Evolutionary conservation across 2,797 vertebrate species (phyloP).

Genomic region (Hyperoplus lanceolatus): DNA sequence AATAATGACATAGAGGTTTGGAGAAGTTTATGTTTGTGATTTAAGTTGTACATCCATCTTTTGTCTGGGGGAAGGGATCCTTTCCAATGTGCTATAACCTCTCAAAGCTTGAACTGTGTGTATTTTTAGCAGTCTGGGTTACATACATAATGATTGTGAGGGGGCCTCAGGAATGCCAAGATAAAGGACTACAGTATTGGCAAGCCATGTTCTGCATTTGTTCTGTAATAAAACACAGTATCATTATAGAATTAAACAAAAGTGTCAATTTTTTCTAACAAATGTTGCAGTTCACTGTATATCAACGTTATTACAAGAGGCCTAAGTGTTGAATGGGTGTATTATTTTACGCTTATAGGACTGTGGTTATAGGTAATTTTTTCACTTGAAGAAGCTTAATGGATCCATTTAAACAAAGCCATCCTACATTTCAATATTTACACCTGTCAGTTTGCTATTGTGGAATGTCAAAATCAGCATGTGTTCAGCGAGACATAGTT

Average conservation of each 20-base stretch:
- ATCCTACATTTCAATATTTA: no score
- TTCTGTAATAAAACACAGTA: background rate
- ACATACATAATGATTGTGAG: constrained; percentile 4
- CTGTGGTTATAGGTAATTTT: background rate
- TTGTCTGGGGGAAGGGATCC: constrained; percentile 4
- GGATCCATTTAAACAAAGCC: no score
- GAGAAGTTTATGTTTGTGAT: background rate
- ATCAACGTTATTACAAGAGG: background rate
- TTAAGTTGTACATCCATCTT: constrained; percentile 6
- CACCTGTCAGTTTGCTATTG: no score
- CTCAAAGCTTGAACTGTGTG: constrained; percentile 7
- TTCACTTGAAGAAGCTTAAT: no score
- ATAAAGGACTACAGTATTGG: constrained; percentile 14
- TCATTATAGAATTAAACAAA: background rate
- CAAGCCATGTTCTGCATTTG: background rate
- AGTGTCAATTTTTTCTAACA: background rate
- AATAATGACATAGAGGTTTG: background rate
- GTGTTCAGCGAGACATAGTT: no score
- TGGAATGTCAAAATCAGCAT: no score
- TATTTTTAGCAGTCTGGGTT: constrained; percentile 9
- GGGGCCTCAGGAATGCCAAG: background rate
- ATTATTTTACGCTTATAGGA: background rate
- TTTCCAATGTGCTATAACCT: constrained; percentile 13
- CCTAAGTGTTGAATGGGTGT: background rate
- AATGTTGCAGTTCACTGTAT: background rate